These are phyloP conservation scores for Meriones psammophilus DNA, from an alignment of 2,797 vertebrate genomes.

Conservation along the genomic window DNA sequence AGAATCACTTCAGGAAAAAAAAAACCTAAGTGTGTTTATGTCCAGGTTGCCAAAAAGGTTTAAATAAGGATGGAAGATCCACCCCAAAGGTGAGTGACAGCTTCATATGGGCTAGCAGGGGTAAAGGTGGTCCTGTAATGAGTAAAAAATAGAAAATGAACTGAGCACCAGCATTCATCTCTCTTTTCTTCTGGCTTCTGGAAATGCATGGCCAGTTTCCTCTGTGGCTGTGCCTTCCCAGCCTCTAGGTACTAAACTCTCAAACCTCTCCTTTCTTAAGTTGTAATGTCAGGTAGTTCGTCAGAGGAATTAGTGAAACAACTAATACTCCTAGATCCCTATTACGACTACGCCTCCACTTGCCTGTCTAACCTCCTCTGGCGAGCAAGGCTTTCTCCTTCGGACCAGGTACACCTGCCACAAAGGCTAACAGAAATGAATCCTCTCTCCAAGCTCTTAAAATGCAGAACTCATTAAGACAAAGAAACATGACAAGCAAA, in stretches of 20 bases:
- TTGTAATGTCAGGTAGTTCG: not conserved
- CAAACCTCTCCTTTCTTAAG: not conserved
- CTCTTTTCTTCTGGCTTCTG: not conserved
- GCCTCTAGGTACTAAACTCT: not conserved
- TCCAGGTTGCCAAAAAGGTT: not conserved
- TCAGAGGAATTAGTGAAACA: not conserved
- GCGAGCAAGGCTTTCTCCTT: not conserved
- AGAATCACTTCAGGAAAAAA: not conserved
- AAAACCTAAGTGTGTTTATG: not conserved
- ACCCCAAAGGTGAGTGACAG: not conserved
- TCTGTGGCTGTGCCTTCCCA: not conserved
- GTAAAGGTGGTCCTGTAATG: too few species aligned
- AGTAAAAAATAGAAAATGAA: not conserved
- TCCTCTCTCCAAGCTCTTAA: not conserved
- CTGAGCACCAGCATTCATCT: not conserved
- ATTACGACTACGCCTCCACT: not conserved
- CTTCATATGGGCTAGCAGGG: not conserved
- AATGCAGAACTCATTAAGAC: not conserved
- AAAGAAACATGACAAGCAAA: not conserved
- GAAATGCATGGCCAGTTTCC: not conserved
- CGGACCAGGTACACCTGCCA: not conserved
- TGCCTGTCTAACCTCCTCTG: not conserved
- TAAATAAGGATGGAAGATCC: too few species aligned
- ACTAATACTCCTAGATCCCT: not conserved
- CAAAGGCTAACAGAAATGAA: not conserved